Conservation (phyloP, 2,797 vertebrate genomes). For the Vultur gryphus region DNA sequence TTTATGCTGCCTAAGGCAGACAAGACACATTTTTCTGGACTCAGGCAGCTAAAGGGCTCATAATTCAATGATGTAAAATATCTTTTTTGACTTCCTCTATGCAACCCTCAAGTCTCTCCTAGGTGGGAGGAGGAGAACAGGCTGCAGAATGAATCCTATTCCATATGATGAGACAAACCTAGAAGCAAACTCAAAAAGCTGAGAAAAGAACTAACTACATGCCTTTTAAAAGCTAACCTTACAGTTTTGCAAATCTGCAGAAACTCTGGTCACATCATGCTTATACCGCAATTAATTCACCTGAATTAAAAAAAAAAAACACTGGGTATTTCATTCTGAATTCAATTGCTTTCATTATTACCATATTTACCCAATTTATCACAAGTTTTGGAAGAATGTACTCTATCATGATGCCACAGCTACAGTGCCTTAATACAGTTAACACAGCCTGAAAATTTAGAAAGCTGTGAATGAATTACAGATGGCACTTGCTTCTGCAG, state of each 20-base stretch:
- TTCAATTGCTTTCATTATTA: not conserved
- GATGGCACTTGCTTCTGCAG: not conserved
- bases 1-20: not conserved
- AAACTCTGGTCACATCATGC: not conserved
- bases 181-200: not conserved
- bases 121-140: not conserved
- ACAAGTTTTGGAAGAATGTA: not conserved
- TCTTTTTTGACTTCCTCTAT: not conserved
- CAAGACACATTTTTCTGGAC: not conserved
- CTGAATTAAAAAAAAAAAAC: not conserved
- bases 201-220: not conserved
- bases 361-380: not conserved
- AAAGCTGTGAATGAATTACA: not conserved
- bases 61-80: conserved; percentile 24
- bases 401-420: not conserved
- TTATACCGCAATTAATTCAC: not conserved
- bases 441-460: not conserved
- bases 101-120: not conserved
- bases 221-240: not conserved
- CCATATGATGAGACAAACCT: not conserved
- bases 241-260: not conserved
- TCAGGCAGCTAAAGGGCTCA: not conserved
- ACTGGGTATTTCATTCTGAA: not conserved
- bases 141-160: not conserved
- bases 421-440: not conserved